phyloP scores from a whole-genome alignment of 2,113 vertebrate genomes.

The Acanthochromis polyacanthus region DNA sequence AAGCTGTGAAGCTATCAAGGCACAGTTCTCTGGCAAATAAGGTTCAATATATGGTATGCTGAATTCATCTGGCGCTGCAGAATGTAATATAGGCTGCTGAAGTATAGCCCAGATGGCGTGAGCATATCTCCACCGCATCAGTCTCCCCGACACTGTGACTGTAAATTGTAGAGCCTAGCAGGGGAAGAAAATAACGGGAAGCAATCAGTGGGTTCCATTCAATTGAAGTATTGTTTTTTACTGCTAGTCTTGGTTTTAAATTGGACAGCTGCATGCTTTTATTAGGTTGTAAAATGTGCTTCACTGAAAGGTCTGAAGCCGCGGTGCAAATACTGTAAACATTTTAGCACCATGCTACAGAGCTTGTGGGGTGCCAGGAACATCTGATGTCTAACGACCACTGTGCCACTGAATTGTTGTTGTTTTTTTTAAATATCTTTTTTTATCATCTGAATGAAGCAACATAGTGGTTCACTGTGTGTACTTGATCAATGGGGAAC shows the following conservation, averaged over 20 bases:
- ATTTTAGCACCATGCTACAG: slow-evolving; percentile 62
- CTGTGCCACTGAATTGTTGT: slow-evolving; percentile 7
- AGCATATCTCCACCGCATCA: slow-evolving; percentile 45
- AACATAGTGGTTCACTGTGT: slow-evolving; percentile 8
- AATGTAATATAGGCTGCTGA: slow-evolving; percentile 44
- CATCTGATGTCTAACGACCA: slow-evolving; percentile 69
- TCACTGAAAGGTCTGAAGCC: slow-evolving; percentile 60
- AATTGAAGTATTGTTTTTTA: slow-evolving; percentile 70
- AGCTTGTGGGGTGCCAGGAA: slow-evolving; percentile 48
- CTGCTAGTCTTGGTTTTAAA: slow-evolving; percentile 66
- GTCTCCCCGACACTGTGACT: slow-evolving; percentile 39
- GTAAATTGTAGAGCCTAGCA: slow-evolving; percentile 50
- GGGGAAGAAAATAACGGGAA: slow-evolving; percentile 56
- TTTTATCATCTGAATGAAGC: slow-evolving; percentile 29
- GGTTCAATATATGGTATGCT: slow-evolving; percentile 42
- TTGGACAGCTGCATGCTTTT: slow-evolving; percentile 76
- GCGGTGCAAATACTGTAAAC: slow-evolving; percentile 60
- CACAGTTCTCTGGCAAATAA: slow-evolving; percentile 48
- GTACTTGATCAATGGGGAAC: slow-evolving; percentile 4
- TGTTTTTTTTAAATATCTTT: slow-evolving; percentile 3
- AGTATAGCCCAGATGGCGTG: slow-evolving; percentile 58
- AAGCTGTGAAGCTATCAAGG: slow-evolving; percentile 61
- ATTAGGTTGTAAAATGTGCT: slow-evolving; percentile 71
- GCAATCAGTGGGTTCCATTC: slow-evolving; percentile 67
- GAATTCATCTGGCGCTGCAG: slow-evolving; percentile 49